phyloP scores from a whole-genome alignment of 2,113 vertebrate species.

The Forbesichthys papilliferus region DNA sequence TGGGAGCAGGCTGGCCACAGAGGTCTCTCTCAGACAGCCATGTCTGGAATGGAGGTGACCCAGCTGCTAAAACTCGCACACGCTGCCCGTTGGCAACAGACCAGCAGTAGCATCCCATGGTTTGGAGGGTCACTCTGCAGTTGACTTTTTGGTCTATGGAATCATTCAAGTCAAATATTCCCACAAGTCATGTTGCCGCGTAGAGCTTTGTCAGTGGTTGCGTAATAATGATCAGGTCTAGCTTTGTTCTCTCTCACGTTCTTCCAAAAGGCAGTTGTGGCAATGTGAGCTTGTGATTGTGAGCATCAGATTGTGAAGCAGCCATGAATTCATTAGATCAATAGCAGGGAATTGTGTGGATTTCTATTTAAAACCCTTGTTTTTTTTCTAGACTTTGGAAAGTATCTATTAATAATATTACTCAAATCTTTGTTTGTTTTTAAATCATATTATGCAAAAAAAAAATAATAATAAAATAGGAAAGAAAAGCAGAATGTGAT shows the following conservation, averaged over 20 bases:
- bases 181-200: constrained; percentile 21
- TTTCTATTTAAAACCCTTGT: not conserved
- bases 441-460: not conserved
- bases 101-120: constrained; percentile 34
- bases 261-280: constrained; percentile 39
- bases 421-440: too few relatives aligned
- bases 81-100: constrained; percentile 43
- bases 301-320: constrained; percentile 14
- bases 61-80: constrained; percentile 55
- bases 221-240: constrained; percentile 31
- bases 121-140: constrained; percentile 27
- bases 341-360: not conserved
- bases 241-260: constrained; percentile 19
- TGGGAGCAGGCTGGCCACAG: constrained; percentile 31
- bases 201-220: constrained; percentile 28
- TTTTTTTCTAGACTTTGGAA: not conserved
- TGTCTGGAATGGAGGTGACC: constrained; percentile 31
- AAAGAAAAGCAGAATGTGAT: constrained; percentile 35
- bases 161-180: constrained; percentile 52
- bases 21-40: constrained; percentile 34
- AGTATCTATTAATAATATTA: not conserved
- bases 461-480: constrained; percentile 31
- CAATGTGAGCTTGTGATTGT: constrained; percentile 40
- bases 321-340: constrained; percentile 7
- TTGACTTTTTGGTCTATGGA: constrained; percentile 58